phyloP scores from a whole-genome alignment of 53 echinoderm and acorn worm species.

The Mesocentrotus franciscanus region DNA sequence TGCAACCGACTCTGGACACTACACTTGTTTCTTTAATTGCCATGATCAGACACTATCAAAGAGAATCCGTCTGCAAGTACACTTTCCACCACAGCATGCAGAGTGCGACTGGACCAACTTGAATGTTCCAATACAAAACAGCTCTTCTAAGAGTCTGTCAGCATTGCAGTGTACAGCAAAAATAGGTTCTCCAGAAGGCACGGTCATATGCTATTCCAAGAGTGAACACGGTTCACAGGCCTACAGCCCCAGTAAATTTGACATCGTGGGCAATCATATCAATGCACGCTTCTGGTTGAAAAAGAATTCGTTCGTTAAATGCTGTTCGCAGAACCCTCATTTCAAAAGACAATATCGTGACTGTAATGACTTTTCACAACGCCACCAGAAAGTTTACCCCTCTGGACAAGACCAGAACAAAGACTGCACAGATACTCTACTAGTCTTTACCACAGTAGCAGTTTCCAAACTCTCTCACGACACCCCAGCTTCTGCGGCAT shows the following conservation, averaged over 20 bases:
- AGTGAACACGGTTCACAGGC: background rate
- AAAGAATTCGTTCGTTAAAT: background rate
- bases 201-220: background rate
- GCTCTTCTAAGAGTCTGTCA: background rate
- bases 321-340: background rate
- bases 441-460: no score
- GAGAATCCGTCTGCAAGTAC: background rate
- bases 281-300: background rate
- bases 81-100: background rate
- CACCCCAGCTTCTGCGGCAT: background rate
- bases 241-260: background rate
- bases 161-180: background rate
- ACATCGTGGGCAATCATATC: background rate
- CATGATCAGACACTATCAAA: background rate
- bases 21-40: background rate
- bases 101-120: background rate
- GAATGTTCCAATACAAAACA: background rate
- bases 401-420: background rate
- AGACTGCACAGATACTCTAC: no score
- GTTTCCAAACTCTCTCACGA: background rate
- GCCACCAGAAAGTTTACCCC: background rate
- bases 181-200: background rate
- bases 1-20: background rate
- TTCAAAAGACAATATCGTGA: background rate
- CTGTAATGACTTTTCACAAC: background rate